phyloP scores from a whole-genome alignment of 2,797 vertebrate genomes.

The Bradypodion pumilum region DNA sequence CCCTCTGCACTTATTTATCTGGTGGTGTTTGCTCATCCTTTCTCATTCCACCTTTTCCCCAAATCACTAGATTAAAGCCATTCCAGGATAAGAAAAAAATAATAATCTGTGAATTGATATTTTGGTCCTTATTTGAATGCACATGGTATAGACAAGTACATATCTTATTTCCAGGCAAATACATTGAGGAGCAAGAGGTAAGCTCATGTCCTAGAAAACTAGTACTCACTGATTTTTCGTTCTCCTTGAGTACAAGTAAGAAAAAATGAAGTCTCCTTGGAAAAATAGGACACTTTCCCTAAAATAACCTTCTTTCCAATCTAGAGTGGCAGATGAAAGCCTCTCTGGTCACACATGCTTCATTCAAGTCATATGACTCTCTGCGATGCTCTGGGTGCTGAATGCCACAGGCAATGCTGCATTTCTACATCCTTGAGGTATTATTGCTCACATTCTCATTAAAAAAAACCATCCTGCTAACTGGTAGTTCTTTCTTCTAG shows the following conservation, averaged over 20 bases:
- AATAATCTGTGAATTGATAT: background rate
- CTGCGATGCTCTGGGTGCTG: too few relatives aligned
- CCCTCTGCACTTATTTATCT: background rate
- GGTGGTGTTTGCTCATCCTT: background rate
- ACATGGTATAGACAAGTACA: background rate
- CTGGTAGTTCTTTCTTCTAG: background rate
- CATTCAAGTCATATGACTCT: background rate
- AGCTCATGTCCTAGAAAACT: background rate
- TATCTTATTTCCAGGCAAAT: background rate
- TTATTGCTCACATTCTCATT: background rate
- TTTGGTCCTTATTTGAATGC: background rate
- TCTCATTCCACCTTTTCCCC: background rate
- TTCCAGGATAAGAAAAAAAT: background rate
- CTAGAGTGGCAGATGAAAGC: background rate
- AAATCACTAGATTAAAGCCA: background rate
- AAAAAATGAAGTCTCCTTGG: background rate
- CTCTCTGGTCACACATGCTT: background rate
- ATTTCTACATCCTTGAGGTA: background rate
- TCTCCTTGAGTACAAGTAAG: background rate
- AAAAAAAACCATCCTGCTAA: background rate
- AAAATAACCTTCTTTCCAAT: background rate
- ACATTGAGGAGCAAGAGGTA: background rate
- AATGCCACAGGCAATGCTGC: background rate
- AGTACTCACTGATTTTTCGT: background rate
- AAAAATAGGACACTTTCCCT: background rate